These are phyloP conservation scores for Pristionchus japonicus DNA, from an alignment of 2,888 invertebrate species.

Conservation along the genomic window DNA sequence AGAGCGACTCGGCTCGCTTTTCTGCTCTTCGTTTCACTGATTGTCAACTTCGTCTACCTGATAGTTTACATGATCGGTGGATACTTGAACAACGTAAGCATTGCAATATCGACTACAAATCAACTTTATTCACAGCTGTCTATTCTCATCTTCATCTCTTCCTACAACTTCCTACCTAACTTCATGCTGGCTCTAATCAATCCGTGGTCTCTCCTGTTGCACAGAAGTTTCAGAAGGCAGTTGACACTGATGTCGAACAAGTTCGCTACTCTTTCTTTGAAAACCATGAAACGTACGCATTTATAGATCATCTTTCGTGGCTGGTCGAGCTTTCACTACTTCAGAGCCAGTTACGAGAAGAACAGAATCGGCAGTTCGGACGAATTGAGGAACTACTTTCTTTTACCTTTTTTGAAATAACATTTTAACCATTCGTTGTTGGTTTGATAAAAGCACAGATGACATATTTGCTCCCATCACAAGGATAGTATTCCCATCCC, in stretches of 20 bases:
- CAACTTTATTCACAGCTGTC: neutral
- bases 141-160: neutral
- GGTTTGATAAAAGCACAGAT: neutral
- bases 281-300: neutral
- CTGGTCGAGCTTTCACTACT: neutral
- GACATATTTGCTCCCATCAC: too few relatives aligned
- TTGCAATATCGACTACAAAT: neutral
- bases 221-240: neutral
- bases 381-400: neutral
- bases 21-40: neutral
- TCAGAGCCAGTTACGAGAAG: neutral
- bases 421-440: neutral
- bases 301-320: neutral
- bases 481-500: too few relatives aligned
- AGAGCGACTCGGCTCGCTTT: neutral
- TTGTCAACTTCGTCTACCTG: neutral
- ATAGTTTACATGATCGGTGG: neutral
- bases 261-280: neutral
- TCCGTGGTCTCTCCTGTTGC: neutral
- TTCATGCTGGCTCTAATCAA: neutral
- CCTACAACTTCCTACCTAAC: neutral
- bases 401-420: neutral
- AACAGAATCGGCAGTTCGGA: neutral
- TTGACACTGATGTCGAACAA: neutral
- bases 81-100: neutral